A percentile compares a stretch with the other conserved stretches of the same genome.
Conservation (phyloP, 2,888 invertebrate genomes). For the Leptogaster cylindrica region DNA sequence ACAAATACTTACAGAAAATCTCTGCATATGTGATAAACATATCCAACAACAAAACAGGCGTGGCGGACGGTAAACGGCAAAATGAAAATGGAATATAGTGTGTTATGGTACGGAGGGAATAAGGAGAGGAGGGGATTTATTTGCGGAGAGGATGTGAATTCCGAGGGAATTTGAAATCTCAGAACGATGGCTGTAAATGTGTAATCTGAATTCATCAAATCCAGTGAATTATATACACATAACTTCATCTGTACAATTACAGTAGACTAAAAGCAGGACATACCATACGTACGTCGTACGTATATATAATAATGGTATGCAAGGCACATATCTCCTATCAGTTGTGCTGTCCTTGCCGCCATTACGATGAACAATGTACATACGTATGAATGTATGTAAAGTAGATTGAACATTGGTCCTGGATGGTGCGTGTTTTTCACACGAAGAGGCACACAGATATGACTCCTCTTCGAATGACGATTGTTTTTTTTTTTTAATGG, state of each 20-base stretch:
- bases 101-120: too few species aligned
- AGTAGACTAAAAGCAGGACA: too few species aligned
- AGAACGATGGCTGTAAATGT: conserved; percentile 35
- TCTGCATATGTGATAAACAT: conserved; percentile 28
- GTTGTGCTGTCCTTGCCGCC: not conserved
- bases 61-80: too few species aligned
- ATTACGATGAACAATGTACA: not conserved
- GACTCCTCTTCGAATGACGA: not conserved
- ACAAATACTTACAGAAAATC: conserved; percentile 38
- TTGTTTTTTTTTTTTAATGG: too few species aligned
- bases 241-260: conserved; percentile 18
- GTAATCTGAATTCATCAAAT: conserved; percentile 36
- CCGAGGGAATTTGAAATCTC: conserved; percentile 27
- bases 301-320: not conserved
- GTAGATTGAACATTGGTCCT: not conserved
- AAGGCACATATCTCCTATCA: conserved; percentile 13
- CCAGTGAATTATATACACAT: conserved; percentile 30
- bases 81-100: too few species aligned
- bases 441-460: conserved; percentile 1
- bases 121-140: too few species aligned
- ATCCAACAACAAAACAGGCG: too few species aligned
- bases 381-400: too few species aligned
- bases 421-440: conserved; percentile 20
- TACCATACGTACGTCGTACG: conserved; percentile 11
- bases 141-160: too few species aligned